Conservation (phyloP, 2,113 vertebrate genomes). For the Albula glossodonta region DNA sequence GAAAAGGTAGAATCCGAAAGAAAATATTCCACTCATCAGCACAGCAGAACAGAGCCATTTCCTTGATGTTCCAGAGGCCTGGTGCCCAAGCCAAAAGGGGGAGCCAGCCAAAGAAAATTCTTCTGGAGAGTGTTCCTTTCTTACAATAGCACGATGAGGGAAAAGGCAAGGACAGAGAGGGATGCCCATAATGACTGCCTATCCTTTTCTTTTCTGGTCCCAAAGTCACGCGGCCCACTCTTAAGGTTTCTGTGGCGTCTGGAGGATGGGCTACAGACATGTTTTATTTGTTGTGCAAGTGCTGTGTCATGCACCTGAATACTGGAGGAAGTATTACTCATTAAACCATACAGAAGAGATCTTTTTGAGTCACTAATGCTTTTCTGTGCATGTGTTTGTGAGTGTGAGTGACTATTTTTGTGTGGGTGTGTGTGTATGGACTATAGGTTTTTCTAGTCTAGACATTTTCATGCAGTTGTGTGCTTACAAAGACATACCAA, state of each 20-base stretch:
- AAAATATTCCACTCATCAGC: constrained; percentile 14
- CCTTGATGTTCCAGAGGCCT: constrained; percentile 4
- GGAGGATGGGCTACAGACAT: constrained; percentile 11
- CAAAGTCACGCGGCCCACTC: constrained; percentile 47
- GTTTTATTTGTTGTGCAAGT: neutral
- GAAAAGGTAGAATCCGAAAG: constrained; percentile 2
- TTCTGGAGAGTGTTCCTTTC: constrained; percentile 39
- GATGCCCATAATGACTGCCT: constrained; percentile 36
- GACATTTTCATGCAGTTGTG: neutral
- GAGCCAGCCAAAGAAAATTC: constrained; percentile 41
- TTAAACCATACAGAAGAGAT: neutral
- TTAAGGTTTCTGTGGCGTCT: constrained; percentile 40
- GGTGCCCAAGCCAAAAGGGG: neutral
- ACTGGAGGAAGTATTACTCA: constrained; percentile 2
- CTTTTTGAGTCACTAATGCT: neutral
- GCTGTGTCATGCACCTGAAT: neutral
- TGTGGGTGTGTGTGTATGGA: neutral
- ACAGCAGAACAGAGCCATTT: neutral
- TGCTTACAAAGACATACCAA: neutral
- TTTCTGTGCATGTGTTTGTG: neutral
- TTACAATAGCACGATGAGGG: constrained; percentile 32
- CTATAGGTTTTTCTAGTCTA: neutral
- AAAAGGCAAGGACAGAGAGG: constrained; percentile 7
- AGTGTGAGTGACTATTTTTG: neutral
- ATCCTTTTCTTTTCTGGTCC: constrained; percentile 33